These are phyloP conservation scores for Hydractinia echinata DNA, from an alignment of 30 jellyfish, hydroid and myxozoan species.

Conservation along the genomic window DNA sequence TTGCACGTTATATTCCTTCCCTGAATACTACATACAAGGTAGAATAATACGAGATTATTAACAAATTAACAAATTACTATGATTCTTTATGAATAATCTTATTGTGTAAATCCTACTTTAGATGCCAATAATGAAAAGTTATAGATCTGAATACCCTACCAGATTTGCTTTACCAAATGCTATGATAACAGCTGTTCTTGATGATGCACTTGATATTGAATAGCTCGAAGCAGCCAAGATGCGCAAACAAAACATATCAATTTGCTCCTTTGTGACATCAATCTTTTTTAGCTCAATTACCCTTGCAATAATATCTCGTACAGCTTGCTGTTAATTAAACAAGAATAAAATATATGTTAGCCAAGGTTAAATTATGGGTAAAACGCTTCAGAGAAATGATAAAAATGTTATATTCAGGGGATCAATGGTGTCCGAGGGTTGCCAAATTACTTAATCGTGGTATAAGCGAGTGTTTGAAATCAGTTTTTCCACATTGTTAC, in stretches of 20 bases:
- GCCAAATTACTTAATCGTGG: too few species aligned
- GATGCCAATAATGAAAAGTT: not conserved
- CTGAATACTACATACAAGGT: too few species aligned
- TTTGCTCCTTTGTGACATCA: slow-evolving; percentile 82
- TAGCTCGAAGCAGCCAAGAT: slow-evolving; percentile 91
- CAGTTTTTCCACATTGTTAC: too few species aligned
- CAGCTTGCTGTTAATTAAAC: slow-evolving; percentile 76
- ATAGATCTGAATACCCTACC: slow-evolving; percentile 37
- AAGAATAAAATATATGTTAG: not conserved
- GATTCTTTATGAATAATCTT: not conserved
- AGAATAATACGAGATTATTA: too few species aligned
- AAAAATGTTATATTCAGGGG: too few species aligned
- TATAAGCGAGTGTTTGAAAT: too few species aligned
- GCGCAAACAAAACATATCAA: slow-evolving; percentile 90
- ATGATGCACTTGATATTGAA: slow-evolving; percentile 79
- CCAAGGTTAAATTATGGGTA: not conserved
- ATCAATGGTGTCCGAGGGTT: too few species aligned
- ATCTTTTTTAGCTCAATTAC: slow-evolving; percentile 50
- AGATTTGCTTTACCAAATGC: slow-evolving; percentile 93
- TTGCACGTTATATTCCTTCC: too few species aligned
- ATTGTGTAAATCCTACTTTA: not conserved
- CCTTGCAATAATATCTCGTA: slow-evolving; percentile 57
- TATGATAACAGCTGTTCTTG: slow-evolving; percentile 92
- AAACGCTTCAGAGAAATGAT: too few species aligned
- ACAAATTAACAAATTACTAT: too few species aligned